Percentiles rank a stretch among this genome's conserved stretches.
phyloP scores from a whole-genome alignment of 2,797 vertebrate species.

The Dendrocincla fuliginosa region DNA sequence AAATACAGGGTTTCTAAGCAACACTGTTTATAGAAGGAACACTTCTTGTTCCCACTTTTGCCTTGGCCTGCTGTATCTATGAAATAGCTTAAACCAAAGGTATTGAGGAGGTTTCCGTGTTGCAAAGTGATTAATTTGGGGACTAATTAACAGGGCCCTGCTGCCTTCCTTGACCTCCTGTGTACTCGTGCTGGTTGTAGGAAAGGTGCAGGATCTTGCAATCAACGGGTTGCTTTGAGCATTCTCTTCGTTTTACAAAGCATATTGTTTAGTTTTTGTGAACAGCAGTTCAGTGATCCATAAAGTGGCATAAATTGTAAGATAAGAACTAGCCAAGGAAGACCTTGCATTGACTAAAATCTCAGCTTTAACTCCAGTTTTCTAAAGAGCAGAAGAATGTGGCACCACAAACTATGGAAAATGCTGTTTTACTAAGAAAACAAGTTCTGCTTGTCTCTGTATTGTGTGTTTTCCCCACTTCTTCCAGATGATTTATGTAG shows the following conservation, averaged over 20 bases:
- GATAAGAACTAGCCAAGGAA: neutral
- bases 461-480: neutral
- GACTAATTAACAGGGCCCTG: neutral
- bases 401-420: neutral
- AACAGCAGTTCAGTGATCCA: neutral
- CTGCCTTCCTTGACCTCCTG: neutral
- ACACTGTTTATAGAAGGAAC: conserved; percentile 56
- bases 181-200: neutral
- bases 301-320: neutral
- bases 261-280: neutral
- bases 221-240: neutral
- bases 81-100: conserved; percentile 25
- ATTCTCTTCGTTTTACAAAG: neutral
- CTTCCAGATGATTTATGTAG: conserved; percentile 19
- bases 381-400: neutral
- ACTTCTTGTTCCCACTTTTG: conserved; percentile 33
- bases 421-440: conserved; percentile 9
- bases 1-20: conserved; percentile 69
- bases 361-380: neutral
- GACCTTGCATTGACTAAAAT: neutral
- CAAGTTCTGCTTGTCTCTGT: conserved; percentile 22
- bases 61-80: conserved; percentile 30
- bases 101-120: neutral
- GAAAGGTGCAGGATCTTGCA: neutral
- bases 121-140: conserved; percentile 7